Evolutionary conservation across 2,888 invertebrate genomes (phyloP).

Genomic region (Actias luna): DNA sequence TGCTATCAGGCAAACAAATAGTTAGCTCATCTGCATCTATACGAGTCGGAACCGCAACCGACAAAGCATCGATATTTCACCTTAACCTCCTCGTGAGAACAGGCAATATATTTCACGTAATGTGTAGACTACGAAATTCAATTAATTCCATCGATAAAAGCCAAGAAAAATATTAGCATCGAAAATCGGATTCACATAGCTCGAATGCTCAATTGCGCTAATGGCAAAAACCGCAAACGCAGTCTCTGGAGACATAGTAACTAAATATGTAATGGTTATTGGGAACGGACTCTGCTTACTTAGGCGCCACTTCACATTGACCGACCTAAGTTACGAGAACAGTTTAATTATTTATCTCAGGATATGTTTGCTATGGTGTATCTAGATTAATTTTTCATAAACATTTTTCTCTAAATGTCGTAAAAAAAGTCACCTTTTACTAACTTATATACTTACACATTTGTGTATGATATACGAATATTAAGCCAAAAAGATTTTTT

Average conservation of each 20-base stretch:
- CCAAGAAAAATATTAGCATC: conserved; percentile 34
- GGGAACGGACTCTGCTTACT: conserved; percentile 57
- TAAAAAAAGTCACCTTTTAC: too few relatives aligned
- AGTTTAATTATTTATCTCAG: conserved; percentile 26
- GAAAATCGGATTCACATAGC: conserved; percentile 33
- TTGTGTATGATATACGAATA: too few relatives aligned
- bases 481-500: too few relatives aligned
- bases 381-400: background rate
- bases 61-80: conserved; percentile 70
- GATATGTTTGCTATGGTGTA: background rate
- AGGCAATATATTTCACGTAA: conserved; percentile 25
- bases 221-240: conserved; percentile 75
- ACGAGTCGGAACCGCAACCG: conserved; percentile 69
- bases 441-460: too few relatives aligned
- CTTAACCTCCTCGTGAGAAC: conserved; percentile 46
- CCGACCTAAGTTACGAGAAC: conserved; percentile 50
- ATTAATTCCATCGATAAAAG: conserved; percentile 24
- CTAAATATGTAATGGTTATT: conserved; percentile 76
- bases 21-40: conserved; percentile 81
- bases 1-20: conserved; percentile 79
- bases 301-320: conserved; percentile 54
- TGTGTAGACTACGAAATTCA: conserved; percentile 34
- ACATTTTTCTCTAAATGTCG: too few relatives aligned
- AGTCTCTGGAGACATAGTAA: conserved; percentile 66
- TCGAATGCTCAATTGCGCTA: conserved; percentile 68